phyloP scores from a whole-genome alignment of 2,113 vertebrate species.

The Bothrops jararaca region DNA sequence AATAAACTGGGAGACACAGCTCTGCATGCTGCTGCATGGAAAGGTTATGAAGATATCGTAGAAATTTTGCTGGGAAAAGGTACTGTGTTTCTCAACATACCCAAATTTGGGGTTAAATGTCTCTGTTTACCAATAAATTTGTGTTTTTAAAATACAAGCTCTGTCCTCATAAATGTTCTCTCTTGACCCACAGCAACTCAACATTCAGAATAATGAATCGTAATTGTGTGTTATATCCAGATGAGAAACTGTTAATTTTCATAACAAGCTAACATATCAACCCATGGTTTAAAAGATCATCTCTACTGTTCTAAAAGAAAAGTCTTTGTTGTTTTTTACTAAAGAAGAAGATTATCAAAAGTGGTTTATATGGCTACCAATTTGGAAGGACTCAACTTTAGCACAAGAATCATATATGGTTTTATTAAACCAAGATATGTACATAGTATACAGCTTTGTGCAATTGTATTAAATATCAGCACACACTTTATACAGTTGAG shows the following conservation, averaged over 20 bases:
- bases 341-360: too few relatives aligned
- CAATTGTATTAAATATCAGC: too few relatives aligned
- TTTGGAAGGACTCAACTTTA: too few relatives aligned
- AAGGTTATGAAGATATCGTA: slow-evolving; percentile 95
- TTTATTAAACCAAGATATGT: too few relatives aligned
- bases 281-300: neutral
- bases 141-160: neutral
- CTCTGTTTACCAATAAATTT: neutral
- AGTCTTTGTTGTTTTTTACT: neutral
- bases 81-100: slow-evolving; percentile 52
- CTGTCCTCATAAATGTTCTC: neutral
- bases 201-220: neutral
- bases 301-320: neutral
- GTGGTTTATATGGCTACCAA: too few relatives aligned
- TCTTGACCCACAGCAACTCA: neutral
- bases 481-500: too few relatives aligned
- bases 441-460: too few relatives aligned
- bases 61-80: slow-evolving; percentile 91
- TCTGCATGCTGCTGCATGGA: slow-evolving; percentile 96
- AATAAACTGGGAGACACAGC: slow-evolving; percentile 96
- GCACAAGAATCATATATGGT: too few relatives aligned
- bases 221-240: neutral
- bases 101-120: neutral
- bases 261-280: neutral
- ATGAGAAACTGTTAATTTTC: neutral